Base-by-base conservation (phyloP, 92 coral and sea anemone genomes). In the Actinernus sp. region DNA sequence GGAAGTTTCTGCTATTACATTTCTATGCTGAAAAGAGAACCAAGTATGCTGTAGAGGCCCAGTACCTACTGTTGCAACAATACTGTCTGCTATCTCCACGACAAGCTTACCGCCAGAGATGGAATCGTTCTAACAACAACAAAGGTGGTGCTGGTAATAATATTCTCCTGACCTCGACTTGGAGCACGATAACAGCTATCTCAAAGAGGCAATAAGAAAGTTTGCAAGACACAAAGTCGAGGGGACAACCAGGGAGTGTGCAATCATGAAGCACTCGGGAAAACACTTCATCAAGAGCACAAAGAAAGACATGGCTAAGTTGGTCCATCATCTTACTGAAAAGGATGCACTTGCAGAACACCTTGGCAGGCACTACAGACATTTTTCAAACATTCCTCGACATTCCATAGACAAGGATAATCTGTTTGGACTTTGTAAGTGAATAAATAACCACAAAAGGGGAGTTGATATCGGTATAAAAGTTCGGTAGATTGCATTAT, bases 181-280 rank as follows among this genome's bases (percentile, higher is more conserved):
- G 13, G 78, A 70, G 68, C 78, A 58, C 52, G 70, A 58, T 18
- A 70, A 70, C 69, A 70, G 40, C 27, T 26, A 70, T 50, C 40
- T 70, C 26, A 70, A 70, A 31, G 68, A 24, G 29, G 39, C 70
- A 2, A 31, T 70, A 21, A 13, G 46, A 8, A 40, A 58, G 44
- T 3, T 70, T 56, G 55, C 78, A 37, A 38, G 78, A 44, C 21
- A 26, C 2, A 23, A 31, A 33, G 40, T 70, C 26, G 78, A 70
- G 47, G 40, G 52, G 41, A 34, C 14, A 14, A 14, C 41, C n/a
- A 34, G 65, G 1, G 65, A 68, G 25, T 68, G 75, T 44, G 37
- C 29, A 1, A 63, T 68, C 17, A 68, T 53, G 65, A 65, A 46
- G 47, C 12, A 46, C 28, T 65, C 73, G 9, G 73, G 75, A 22